Base-by-base conservation (phyloP, 2,888 invertebrate genomes). In the Andrena camellia region DNA sequence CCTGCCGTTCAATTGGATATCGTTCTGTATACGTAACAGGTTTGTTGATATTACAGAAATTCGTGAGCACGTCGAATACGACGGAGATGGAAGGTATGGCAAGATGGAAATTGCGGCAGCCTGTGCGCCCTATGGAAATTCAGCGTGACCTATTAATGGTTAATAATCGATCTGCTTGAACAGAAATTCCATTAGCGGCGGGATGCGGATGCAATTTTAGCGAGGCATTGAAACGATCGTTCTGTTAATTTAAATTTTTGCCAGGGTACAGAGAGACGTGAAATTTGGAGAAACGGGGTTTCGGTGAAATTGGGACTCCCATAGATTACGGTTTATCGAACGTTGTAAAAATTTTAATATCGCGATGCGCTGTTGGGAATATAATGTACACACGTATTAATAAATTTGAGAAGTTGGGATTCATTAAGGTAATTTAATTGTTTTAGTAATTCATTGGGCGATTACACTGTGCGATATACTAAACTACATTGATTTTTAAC, bases 111-210 rank as follows among this genome's bases (percentile, higher is more conserved):
- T 78, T 68, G 31, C 62, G n/a, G 52, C 23, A 62, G 29, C 54
- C 10, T 35, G 52, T 52, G 26, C 35, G 23, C 23, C 26, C 23
- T 35, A 48, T 75, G 62, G 52, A 62, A 76, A 75, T 67, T 20
- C 35, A 78, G 78, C 50, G 52, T 67, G 67, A 75, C 76, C 76
- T 76, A 76, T 75, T 78, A 78, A 78, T 76, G 60, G 67, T 78
- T 72, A 78, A 78, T 76, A 76, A 76, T 78, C 77, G 78, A 78
- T 78, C 62, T 68, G 77, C 52, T 76, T 68, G 77, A 67, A 62
- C 59, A 78, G 78, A 68, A 78, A 76, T 78, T 76, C 67, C 78
- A 78, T 78, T 78, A 76, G 52, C 67, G 29, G 17, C 42, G 67
- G 52, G 26, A 54, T 20, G 33, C 77, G 77, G 67, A 76, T 68